phyloP scores from a whole-genome alignment of 2,888 invertebrate genomes.

The Epirrhoe tristata region DNA sequence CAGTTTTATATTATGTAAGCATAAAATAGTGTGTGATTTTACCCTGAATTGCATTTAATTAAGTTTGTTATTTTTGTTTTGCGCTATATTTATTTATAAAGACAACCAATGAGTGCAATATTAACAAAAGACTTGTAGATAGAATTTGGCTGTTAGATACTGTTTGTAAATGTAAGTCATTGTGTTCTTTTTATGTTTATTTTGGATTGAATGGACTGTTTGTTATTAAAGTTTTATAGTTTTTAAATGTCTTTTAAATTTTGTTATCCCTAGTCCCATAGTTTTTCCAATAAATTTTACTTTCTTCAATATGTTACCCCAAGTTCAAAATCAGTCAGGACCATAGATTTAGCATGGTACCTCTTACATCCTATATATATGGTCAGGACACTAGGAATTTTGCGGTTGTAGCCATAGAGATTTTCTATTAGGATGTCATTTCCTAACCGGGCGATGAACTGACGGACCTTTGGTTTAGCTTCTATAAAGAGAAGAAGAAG shows the following conservation, averaged over 20 bases:
- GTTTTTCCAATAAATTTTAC: background rate
- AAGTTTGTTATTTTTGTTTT: background rate
- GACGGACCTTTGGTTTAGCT: background rate
- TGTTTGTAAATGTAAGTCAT: conserved; percentile 31
- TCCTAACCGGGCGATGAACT: conserved; percentile 42
- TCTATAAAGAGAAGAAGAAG: too few species aligned
- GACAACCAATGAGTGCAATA: conserved; percentile 15
- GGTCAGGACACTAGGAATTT: too few species aligned
- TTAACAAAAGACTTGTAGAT: conserved; percentile 26
- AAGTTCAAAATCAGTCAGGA: too few species aligned
- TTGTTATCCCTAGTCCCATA: background rate
- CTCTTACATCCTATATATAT: too few species aligned
- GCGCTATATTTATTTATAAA: background rate
- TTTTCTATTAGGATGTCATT: conserved; percentile 42
- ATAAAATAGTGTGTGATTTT: background rate
- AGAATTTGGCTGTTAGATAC: conserved; percentile 17
- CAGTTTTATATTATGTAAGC: background rate
- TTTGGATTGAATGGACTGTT: conserved; percentile 55
- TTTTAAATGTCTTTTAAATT: conserved; percentile 13
- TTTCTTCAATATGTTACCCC: background rate
- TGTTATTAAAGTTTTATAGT: conserved; percentile 45
- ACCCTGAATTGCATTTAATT: background rate
- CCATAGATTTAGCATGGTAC: too few species aligned
- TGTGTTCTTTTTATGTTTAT: conserved; percentile 44
- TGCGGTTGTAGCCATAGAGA: too few species aligned